phyloP scores from a whole-genome alignment of 2,888 invertebrate species.

The Siphonodentalium dalli region DNA sequence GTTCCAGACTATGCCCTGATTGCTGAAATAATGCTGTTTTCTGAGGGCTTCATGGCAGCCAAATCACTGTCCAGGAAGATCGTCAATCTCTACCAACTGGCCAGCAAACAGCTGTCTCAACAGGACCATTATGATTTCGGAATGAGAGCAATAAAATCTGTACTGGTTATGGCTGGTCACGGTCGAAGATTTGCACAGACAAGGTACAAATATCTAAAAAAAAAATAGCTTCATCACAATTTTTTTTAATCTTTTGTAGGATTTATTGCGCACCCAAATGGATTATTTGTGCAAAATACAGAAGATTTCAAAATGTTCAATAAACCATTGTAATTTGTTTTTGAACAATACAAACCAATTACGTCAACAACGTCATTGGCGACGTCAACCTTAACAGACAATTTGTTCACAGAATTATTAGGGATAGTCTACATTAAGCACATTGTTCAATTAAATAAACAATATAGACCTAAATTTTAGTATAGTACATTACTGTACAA shows the following conservation, averaged over 20 bases:
- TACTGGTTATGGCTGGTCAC: slow-evolving; percentile 64
- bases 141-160: slow-evolving; percentile 65
- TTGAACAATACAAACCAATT: no score
- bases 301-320: no score
- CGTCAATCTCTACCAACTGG: slow-evolving; percentile 63
- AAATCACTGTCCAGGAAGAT: slow-evolving; percentile 64
- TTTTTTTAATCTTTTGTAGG: background rate
- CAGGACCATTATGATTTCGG: slow-evolving; percentile 66
- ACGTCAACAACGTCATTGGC: no score
- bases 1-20: slow-evolving; percentile 64
- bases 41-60: slow-evolving; percentile 62
- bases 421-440: no score
- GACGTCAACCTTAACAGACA: no score
- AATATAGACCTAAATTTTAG: no score
- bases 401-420: no score
- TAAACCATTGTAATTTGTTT: no score
- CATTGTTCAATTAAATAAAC: no score
- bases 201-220: slow-evolving; percentile 17
- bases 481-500: no score
- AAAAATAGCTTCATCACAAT: background rate
- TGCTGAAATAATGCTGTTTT: slow-evolving; percentile 65
- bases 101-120: slow-evolving; percentile 63
- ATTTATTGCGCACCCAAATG: background rate
- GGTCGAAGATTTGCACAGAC: slow-evolving; percentile 54
- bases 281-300: no score